Evolutionary conservation across 2,113 vertebrate genomes (phyloP).

Genomic region (Rhea americana): DNA sequence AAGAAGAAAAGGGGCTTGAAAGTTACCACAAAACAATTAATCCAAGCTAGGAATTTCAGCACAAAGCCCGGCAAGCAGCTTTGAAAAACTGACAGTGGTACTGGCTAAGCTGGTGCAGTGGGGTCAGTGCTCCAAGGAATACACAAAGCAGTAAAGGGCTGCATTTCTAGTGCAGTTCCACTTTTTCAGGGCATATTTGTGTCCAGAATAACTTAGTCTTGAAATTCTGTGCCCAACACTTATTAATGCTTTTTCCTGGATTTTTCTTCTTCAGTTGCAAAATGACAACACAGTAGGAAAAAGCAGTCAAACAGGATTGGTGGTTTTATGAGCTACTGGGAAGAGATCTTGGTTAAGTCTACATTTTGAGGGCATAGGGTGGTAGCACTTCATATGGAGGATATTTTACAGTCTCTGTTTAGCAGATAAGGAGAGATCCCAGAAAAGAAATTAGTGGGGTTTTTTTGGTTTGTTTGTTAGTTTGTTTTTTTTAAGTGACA

Average conservation of each 20-base stretch:
- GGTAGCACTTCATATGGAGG: not conserved
- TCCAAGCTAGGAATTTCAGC: not conserved
- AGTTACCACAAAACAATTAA: not conserved
- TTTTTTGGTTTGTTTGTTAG: no score
- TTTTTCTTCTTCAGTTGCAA: not conserved
- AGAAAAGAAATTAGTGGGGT: not conserved
- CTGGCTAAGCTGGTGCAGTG: not conserved
- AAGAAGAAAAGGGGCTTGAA: not conserved
- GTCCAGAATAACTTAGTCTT: not conserved
- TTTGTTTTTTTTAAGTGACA: accelerated
- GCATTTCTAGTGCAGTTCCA: not conserved
- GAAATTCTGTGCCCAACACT: not conserved
- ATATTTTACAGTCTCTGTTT: not conserved
- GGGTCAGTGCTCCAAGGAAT: not conserved
- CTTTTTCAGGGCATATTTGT: not conserved
- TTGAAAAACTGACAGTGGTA: not conserved
- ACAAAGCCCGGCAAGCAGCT: not conserved
- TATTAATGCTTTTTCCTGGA: accelerated
- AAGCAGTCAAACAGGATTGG: accelerated
- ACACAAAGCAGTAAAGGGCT: not conserved
- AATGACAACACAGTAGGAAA: not conserved
- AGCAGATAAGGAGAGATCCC: not conserved
- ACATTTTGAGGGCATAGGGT: not conserved
- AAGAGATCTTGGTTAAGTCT: not conserved
- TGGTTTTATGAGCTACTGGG: not conserved